These are phyloP conservation scores for Drosophila paracracens DNA, from an alignment of 2,888 invertebrate genomes.

Conservation along the genomic window DNA sequence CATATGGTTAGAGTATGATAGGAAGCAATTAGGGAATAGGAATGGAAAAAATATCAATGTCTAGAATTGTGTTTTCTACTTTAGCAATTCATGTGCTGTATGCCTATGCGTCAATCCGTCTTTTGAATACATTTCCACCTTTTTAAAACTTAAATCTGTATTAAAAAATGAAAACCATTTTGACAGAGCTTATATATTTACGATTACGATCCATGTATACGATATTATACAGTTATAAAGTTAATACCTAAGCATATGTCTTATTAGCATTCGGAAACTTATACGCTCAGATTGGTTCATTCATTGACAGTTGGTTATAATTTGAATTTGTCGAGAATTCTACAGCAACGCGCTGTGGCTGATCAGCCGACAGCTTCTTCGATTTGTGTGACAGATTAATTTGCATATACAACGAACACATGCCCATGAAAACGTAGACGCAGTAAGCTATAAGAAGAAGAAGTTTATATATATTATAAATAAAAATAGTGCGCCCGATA, in stretches of 20 bases:
- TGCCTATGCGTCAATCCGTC: background rate
- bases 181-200: background rate
- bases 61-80: background rate
- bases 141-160: background rate
- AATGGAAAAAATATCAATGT: too few species aligned
- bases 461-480: background rate
- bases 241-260: background rate
- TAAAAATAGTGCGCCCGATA: background rate
- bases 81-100: background rate
- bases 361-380: too few species aligned
- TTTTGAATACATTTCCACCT: background rate
- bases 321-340: background rate
- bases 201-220: background rate
- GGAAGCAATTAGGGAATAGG: background rate
- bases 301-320: background rate
- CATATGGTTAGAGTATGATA: background rate
- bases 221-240: background rate
- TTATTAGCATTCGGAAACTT: background rate
- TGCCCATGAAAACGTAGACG: background rate
- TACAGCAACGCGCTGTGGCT: too few species aligned
- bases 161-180: background rate
- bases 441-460: fast-evolving
- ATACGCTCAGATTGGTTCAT: background rate
- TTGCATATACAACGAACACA: background rate
- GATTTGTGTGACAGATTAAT: background rate